phyloP scores from a whole-genome alignment of 2,888 invertebrate species.

The Hirtodrosophila cameraria region DNA sequence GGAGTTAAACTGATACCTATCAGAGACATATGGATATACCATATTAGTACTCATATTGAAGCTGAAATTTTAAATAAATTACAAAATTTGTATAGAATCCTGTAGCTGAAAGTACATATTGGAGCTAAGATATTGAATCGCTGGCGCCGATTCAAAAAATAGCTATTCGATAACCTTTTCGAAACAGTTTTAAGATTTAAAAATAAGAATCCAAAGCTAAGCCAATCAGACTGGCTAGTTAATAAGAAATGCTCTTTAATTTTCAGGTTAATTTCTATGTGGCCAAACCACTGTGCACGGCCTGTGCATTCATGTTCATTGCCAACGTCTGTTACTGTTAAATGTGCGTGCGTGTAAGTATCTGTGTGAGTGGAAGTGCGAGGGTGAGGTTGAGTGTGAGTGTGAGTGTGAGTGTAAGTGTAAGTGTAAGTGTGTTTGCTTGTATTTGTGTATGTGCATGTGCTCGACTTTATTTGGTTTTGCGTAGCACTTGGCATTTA shows the following conservation, averaged over 20 bases:
- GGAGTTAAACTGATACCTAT: no score
- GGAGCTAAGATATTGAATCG: no score
- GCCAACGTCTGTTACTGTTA: slow-evolving; percentile 73
- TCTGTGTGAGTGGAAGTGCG: slow-evolving; percentile 16
- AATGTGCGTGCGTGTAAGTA: slow-evolving; percentile 67
- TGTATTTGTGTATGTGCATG: slow-evolving; percentile 61
- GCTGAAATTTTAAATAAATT: no score
- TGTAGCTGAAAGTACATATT: no score
- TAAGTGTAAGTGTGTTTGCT: slow-evolving; percentile 4
- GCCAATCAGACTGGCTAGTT: no score
- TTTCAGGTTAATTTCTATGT: background rate
- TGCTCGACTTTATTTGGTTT: slow-evolving; percentile 79
- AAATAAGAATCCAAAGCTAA: no score
- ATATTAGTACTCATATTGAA: no score
- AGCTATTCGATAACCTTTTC: background rate
- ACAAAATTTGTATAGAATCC: no score
- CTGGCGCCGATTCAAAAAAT: background rate
- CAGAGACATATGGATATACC: no score
- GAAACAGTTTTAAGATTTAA: background rate
- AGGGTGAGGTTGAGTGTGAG: slow-evolving; percentile 19
- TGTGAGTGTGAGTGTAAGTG: slow-evolving; percentile 2
- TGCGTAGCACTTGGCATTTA: slow-evolving; percentile 80
- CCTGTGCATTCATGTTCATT: slow-evolving; percentile 54
- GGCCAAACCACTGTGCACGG: slow-evolving; percentile 36
- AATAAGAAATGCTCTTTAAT: no score